A percentile compares a stretch with the other conserved stretches of the same genome.
Evolutionary conservation across 2,888 invertebrate genomes (phyloP).

Genomic region (Iphiclides podalirius): DNA sequence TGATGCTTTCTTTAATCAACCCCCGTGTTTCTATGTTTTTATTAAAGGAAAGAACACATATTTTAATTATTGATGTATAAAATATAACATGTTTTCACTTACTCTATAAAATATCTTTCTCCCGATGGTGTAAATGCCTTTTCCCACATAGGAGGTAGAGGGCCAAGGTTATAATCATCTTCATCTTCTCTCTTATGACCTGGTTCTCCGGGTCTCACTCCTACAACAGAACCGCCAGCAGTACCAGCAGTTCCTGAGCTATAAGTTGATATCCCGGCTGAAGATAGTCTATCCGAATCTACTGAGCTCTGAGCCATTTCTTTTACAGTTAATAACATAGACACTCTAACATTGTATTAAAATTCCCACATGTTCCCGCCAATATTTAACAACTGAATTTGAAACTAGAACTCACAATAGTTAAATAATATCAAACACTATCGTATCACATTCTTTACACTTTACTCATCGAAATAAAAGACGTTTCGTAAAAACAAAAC

Average conservation of each 20-base stretch:
- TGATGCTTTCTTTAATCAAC: too few species aligned
- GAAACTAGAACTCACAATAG: conserved; percentile 24
- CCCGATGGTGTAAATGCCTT: conserved; percentile 98
- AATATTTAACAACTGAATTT: conserved; percentile 20
- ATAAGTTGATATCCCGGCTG: conserved; percentile 72
- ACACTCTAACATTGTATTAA: conserved; percentile 17
- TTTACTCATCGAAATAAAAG: conserved; percentile 58
- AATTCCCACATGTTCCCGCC: conserved; percentile 23
- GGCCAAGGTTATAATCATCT: conserved; percentile 90
- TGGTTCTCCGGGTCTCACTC: conserved; percentile 64
- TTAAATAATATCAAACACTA: conserved; percentile 28
- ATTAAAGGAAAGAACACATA: too few species aligned
- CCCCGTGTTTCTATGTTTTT: too few species aligned
- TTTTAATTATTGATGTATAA: too few species aligned
- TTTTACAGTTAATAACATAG: conserved; percentile 23
- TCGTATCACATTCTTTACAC: conserved; percentile 33
- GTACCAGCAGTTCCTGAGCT: conserved; percentile 73
- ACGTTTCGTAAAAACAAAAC: conserved; percentile 70
- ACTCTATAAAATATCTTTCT: conserved; percentile 98
- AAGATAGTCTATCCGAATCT: conserved; percentile 73
- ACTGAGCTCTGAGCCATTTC: conserved; percentile 70
- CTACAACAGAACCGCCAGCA: conserved; percentile 70
- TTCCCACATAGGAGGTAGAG: conserved; percentile 97
- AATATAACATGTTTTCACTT: conserved; percentile 76
- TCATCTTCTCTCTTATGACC: conserved; percentile 77